These are phyloP conservation scores for Eutolmus rufibarbis DNA, from an alignment of 2,888 invertebrate genomes.

Conservation along the genomic window DNA sequence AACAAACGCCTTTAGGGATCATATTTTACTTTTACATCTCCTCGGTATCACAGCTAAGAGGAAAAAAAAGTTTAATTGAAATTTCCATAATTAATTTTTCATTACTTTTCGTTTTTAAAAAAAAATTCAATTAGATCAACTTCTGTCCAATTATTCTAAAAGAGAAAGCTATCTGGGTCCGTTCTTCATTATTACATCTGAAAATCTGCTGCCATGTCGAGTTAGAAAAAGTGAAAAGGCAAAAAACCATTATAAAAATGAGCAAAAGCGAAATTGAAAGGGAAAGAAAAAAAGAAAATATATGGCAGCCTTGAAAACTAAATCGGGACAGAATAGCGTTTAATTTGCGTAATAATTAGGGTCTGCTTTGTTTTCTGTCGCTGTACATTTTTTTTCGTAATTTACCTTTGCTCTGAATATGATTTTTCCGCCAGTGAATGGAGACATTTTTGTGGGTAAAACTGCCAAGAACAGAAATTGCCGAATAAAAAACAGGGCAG, in stretches of 20 bases:
- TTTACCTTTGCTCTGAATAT: neutral
- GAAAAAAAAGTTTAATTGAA: neutral
- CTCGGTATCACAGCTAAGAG: neutral
- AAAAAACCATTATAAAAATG: neutral
- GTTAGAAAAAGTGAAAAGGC: neutral
- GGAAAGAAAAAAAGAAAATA: neutral
- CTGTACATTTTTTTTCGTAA: neutral
- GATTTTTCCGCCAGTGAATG: neutral
- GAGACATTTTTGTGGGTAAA: neutral
- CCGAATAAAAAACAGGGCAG: neutral
- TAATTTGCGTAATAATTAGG: neutral
- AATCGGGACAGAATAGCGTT: neutral
- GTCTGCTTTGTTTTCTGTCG: neutral
- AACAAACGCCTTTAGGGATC: neutral
- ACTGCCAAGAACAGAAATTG: neutral
- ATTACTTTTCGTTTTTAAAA: neutral
- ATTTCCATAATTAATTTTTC: neutral
- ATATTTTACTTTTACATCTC: neutral
- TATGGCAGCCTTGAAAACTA: neutral
- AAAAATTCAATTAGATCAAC: neutral
- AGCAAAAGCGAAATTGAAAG: neutral
- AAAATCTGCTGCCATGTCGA: neutral
- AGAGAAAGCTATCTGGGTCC: neutral
- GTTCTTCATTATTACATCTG: neutral
- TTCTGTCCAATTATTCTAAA: neutral